Conservation (phyloP, 1,140 invertebrate genomes). For the Drosophila seguyi region DNA sequence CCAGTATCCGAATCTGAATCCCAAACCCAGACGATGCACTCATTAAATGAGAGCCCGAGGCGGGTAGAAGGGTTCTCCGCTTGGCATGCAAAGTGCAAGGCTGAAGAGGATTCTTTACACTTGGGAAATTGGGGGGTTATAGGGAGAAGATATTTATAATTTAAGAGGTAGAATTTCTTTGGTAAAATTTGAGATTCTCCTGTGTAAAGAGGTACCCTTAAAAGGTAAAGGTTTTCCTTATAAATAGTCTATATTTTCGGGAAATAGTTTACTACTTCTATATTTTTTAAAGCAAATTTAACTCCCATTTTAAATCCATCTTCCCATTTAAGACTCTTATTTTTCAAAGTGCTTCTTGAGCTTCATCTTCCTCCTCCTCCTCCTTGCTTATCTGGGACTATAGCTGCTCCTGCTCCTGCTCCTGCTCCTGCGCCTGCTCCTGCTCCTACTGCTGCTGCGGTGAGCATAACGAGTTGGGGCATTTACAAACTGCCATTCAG, state of each 20-base stretch:
- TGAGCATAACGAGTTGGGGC: constrained; percentile 72
- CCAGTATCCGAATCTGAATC: constrained; percentile 1
- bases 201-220: neutral
- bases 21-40: constrained; percentile 39
- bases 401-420: constrained; percentile 17
- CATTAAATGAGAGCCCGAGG: constrained; percentile 63
- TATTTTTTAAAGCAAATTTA: neutral
- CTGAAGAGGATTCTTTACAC: constrained; percentile 22
- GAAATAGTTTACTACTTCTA: neutral
- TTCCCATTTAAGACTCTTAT: neutral
- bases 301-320: neutral
- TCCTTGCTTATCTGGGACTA: constrained; percentile 47
- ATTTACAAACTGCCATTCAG: constrained; percentile 66
- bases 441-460: constrained; percentile 40
- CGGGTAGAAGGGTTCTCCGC: constrained; percentile 39
- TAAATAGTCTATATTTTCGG: neutral
- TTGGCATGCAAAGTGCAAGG: constrained; percentile 59
- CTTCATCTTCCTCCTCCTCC: constrained; percentile 13
- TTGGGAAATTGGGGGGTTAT: neutral
- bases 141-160: too few species aligned
- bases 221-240: neutral
- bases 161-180: too few species aligned
- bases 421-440: neutral
- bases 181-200: too few species aligned
- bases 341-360: constrained; percentile 7